These are phyloP conservation scores for Amblyjoppa fuscipennis DNA, from an alignment of 2,888 invertebrate genomes.

Conservation along the genomic window DNA sequence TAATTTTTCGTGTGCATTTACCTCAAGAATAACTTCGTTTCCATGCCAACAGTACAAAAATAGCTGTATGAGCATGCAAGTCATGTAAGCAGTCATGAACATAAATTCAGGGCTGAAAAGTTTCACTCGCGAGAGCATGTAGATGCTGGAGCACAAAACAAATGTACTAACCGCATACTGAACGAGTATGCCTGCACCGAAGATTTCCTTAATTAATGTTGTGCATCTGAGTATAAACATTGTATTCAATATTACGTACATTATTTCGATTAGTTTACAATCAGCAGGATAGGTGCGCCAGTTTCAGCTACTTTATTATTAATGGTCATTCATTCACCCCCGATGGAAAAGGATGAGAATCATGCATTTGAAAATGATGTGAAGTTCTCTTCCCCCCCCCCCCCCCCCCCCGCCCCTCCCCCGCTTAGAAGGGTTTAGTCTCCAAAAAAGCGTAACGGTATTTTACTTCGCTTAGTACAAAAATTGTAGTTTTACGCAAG, in stretches of 20 bases:
- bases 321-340: too few species aligned
- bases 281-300: too few species aligned
- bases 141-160: constrained; percentile 40
- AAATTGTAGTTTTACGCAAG: too few species aligned
- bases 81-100: neutral
- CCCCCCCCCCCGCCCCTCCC: too few species aligned
- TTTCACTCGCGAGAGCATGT: constrained; percentile 14
- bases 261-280: neutral
- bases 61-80: constrained; percentile 23
- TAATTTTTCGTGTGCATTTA: neutral
- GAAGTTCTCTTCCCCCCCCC: too few species aligned
- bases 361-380: too few species aligned
- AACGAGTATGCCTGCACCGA: constrained; percentile 43
- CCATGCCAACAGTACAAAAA: constrained; percentile 62
- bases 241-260: neutral
- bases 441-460: too few species aligned
- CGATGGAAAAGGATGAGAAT: too few species aligned
- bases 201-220: constrained; percentile 27
- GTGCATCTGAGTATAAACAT: constrained; percentile 40
- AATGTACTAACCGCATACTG: constrained; percentile 42
- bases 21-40: constrained; percentile 51
- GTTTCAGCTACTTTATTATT: too few species aligned
- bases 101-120: constrained; percentile 28
- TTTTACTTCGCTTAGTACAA: too few species aligned
- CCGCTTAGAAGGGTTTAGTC: too few species aligned